Evolutionary conservation across 1,140 invertebrate species (phyloP).

Genomic region (Platorchestia sp.): DNA sequence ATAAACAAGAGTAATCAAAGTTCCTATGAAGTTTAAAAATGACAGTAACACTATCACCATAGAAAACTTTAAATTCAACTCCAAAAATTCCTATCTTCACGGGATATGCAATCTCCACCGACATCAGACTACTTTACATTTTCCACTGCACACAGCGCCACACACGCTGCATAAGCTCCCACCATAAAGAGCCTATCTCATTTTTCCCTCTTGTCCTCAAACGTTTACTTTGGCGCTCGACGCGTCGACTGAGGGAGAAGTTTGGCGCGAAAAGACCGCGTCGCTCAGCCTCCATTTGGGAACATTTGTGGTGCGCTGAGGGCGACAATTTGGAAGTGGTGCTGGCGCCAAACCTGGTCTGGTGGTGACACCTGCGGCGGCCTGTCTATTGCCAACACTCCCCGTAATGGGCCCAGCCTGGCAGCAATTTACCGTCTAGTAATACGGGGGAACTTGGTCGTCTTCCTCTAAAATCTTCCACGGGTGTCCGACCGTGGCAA

Average conservation of each 20-base stretch:
- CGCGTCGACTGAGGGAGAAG: neutral
- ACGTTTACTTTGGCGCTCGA: neutral
- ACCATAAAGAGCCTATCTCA: neutral
- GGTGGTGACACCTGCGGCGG: neutral
- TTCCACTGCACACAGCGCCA: neutral
- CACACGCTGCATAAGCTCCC: neutral
- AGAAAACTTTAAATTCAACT: neutral
- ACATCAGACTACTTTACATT: neutral
- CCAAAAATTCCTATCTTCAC: neutral
- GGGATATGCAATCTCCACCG: neutral
- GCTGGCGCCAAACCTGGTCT: neutral
- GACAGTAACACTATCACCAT: neutral
- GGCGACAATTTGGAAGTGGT: neutral
- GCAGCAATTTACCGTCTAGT: neutral
- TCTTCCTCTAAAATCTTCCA: neutral
- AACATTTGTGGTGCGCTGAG: neutral
- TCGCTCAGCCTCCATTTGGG: constrained; percentile 7
- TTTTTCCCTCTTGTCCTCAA: neutral
- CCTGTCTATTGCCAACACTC: neutral
- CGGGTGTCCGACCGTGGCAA: neutral
- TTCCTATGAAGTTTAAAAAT: neutral
- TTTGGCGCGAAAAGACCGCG: neutral
- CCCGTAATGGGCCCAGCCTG: neutral
- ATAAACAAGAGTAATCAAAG: neutral
- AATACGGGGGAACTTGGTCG: neutral